phyloP scores from a whole-genome alignment of 2,888 invertebrate genomes.

The Augiades crinisus region DNA sequence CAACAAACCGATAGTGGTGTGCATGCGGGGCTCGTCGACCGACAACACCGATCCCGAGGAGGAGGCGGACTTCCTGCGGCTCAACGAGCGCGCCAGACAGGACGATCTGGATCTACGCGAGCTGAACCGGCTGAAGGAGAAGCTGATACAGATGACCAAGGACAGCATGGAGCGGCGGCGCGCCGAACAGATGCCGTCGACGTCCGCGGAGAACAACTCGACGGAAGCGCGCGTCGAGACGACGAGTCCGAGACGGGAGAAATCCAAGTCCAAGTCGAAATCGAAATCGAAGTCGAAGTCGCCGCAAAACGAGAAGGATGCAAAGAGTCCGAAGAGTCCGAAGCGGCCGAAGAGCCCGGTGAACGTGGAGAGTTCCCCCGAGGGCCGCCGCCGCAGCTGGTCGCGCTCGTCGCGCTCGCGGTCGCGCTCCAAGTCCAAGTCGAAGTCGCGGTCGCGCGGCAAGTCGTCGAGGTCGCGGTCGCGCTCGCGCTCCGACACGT shows the following conservation, averaged over 20 bases:
- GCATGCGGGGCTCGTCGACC: slow-evolving; percentile 82
- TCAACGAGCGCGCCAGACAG: slow-evolving; percentile 74
- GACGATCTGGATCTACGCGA: slow-evolving; percentile 84
- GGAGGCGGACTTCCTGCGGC: slow-evolving; percentile 76
- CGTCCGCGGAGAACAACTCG: slow-evolving; percentile 35
- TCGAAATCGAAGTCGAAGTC: not conserved
- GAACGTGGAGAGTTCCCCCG: slow-evolving; percentile 47
- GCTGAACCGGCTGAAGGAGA: slow-evolving; percentile 84
- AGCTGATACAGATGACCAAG: slow-evolving; percentile 86
- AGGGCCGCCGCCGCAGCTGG: slow-evolving; percentile 48
- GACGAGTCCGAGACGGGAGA: not conserved
- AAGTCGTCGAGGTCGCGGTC: slow-evolving; percentile 52
- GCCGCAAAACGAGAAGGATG: not conserved
- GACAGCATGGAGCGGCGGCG: slow-evolving; percentile 66
- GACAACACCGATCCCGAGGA: slow-evolving; percentile 81
- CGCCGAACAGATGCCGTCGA: slow-evolving; percentile 50
- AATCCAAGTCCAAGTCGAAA: not conserved
- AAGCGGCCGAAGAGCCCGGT: slow-evolving; percentile 42
- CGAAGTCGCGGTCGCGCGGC: slow-evolving; percentile 49
- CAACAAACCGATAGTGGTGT: slow-evolving; percentile 70
- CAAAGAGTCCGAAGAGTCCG: too few relatives aligned
- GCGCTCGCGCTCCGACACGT: slow-evolving; percentile 50
- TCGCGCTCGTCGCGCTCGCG: slow-evolving; percentile 52
- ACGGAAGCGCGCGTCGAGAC: not conserved
- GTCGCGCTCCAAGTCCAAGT: slow-evolving; percentile 41